phyloP scores from a whole-genome alignment of 2,113 vertebrate species.

The Bolborhynchus lineola region DNA sequence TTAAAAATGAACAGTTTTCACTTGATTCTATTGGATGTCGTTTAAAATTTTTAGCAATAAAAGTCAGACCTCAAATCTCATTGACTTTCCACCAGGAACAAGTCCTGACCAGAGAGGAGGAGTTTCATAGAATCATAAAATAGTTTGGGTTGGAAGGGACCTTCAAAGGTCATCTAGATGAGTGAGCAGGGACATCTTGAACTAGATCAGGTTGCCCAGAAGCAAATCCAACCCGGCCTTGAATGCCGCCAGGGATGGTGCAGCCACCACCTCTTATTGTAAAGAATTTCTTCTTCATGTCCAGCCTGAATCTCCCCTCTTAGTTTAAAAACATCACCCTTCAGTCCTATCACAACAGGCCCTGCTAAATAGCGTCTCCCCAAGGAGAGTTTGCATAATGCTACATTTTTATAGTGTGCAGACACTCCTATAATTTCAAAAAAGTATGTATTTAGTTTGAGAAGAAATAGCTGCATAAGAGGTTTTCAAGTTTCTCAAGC shows the following conservation, averaged over 20 bases:
- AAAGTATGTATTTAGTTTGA: rapidly evolving
- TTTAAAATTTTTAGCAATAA: background rate
- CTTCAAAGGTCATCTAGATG: background rate
- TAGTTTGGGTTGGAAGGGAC: background rate
- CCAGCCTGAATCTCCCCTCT: background rate
- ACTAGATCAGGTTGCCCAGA: background rate
- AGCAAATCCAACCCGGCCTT: background rate
- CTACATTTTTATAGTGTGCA: background rate
- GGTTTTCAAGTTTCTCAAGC: background rate
- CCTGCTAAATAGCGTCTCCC: background rate
- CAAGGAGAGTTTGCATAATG: background rate
- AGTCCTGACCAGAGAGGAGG: background rate
- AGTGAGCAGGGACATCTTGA: background rate
- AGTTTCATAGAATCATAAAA: background rate
- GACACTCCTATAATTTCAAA: background rate
- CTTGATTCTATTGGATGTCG: background rate
- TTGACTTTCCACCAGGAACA: background rate
- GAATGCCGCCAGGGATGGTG: background rate
- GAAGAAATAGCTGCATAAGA: background rate
- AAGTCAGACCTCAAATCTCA: background rate
- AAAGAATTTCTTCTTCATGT: background rate
- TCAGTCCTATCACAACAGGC: background rate
- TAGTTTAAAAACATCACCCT: background rate
- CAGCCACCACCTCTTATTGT: background rate
- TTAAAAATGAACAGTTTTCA: background rate